Evolutionary conservation across 2,888 invertebrate genomes (phyloP), one percentile per base, ranked within the genome.

Genomic region (Eupithecia inturbata): DNA sequence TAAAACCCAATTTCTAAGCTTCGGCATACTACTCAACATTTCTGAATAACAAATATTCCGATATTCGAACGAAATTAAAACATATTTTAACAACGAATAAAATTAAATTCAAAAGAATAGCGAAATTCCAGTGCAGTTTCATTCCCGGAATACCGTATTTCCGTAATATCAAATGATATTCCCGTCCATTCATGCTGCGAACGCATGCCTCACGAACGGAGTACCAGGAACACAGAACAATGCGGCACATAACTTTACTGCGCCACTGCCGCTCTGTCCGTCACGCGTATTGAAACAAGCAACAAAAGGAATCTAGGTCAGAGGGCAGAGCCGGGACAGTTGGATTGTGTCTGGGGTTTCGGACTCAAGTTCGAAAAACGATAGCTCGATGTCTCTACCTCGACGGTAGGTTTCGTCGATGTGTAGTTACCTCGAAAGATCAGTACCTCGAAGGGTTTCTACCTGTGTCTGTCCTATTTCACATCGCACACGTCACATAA

Each of bases 241-340:
- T 72, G 72, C 72, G 39, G 72, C 72, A 53, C 68, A 68, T 68
- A 72, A 68, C 63, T 75, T 66, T 63, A 31, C 62, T 31, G 62
- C 28, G 53, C 57, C 57, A 10, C 57, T 22, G 39, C 39, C 22
- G 33, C 57, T 49, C 68, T 28, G 68, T 64, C 72, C 39, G 68
- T 64, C 64, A 68, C 28, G 64, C 63, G 53, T 57, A 49, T 45
- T 45, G 36, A 60, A 68, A 68, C 68, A 64, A 60, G 28, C 28
- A 28, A 60, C 60, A 60, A 60, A 60, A 60, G 60, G 60, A 60
- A 60, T 60, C 14, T 60, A 16, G 60, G 14, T 28, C 26, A 60
- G 60, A 60, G 1, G 9, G 60, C 28, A 60, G 14, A 28, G 26
- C 60, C 28, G 28, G 28, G 60, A 28, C 28, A 60, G 60, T 60